A percentile compares a stretch with the other conserved stretches of the same genome.
Evolutionary conservation across 2,113 vertebrate species (phyloP).

Genomic region (Gnathonemus echidnorhynchus): DNA sequence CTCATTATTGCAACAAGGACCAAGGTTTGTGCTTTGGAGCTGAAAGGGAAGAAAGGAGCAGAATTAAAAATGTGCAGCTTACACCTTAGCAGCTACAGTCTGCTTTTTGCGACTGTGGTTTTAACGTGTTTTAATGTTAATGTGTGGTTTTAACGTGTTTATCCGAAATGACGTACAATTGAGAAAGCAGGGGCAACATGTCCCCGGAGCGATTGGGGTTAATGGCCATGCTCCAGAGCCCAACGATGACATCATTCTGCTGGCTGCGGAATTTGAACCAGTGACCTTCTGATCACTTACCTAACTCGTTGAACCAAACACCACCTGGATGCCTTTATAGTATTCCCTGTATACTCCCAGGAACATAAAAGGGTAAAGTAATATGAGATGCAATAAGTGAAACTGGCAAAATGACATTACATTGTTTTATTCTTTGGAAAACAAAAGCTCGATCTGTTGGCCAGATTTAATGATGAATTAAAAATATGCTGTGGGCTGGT

Average conservation of each 20-base stretch:
- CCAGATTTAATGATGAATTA: not conserved
- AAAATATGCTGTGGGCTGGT: not conserved
- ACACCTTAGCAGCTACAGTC: not conserved
- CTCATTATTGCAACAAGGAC: not conserved
- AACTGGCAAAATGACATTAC: not conserved
- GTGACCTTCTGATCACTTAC: not conserved
- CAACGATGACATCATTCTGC: not conserved
- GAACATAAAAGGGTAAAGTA: not conserved
- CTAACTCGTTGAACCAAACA: not conserved
- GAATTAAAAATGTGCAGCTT: not conserved
- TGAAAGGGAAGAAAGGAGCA: not conserved
- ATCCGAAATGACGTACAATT: not conserved
- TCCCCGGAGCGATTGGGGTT: not conserved
- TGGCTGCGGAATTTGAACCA: not conserved
- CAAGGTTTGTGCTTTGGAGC: not conserved
- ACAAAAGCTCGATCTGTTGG: not conserved
- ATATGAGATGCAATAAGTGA: not conserved
- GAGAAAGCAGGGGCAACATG: not conserved
- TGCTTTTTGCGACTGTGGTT: not conserved
- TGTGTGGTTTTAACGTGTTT: not conserved
- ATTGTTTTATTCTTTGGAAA: not conserved
- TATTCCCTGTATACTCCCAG: not conserved
- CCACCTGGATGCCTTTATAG: not conserved
- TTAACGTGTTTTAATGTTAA: not conserved
- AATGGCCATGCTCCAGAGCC: not conserved